Percentiles rank a stretch among this genome's conserved stretches.
These are phyloP conservation scores for Himalopsyche tibetana DNA, from an alignment of 2,888 invertebrate species.

Conservation along the genomic window DNA sequence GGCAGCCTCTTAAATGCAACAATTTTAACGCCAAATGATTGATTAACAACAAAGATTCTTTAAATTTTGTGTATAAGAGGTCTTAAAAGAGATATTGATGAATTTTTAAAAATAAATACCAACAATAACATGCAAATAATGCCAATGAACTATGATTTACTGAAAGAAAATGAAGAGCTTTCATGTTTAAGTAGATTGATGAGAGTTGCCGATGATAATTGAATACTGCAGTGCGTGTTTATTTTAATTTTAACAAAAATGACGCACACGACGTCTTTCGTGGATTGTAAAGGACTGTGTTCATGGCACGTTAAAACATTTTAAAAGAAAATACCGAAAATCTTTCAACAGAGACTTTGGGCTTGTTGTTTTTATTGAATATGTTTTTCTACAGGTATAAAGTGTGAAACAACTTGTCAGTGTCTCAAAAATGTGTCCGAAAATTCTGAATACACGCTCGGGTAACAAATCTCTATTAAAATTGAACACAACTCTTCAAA, in stretches of 20 bases:
- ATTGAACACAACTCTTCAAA: constrained; percentile 5
- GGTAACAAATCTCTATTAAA: constrained; percentile 50
- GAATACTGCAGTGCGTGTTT: too few species aligned
- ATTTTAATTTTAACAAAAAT: neutral
- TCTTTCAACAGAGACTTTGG: neutral
- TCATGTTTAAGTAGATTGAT: too few species aligned
- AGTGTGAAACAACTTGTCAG: constrained; percentile 36
- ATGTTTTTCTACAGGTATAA: neutral
- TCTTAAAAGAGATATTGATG: too few species aligned
- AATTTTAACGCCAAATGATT: too few species aligned
- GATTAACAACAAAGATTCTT: too few species aligned
- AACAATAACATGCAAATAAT: too few species aligned
- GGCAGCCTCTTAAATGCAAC: too few species aligned
- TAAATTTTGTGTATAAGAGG: too few species aligned
- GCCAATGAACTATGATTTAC: too few species aligned
- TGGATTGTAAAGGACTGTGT: neutral
- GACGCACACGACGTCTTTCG: neutral
- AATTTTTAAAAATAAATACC: too few species aligned
- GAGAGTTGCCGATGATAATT: too few species aligned
- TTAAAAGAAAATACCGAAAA: constrained; percentile 12
- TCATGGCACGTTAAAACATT: neutral
- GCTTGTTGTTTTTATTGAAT: neutral
- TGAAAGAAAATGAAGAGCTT: too few species aligned
- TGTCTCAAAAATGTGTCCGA: neutral
- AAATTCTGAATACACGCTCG: constrained; percentile 23